These are phyloP conservation scores for Rachycentron canadum DNA, from an alignment of 2,797 vertebrate species.

Conservation along the genomic window DNA sequence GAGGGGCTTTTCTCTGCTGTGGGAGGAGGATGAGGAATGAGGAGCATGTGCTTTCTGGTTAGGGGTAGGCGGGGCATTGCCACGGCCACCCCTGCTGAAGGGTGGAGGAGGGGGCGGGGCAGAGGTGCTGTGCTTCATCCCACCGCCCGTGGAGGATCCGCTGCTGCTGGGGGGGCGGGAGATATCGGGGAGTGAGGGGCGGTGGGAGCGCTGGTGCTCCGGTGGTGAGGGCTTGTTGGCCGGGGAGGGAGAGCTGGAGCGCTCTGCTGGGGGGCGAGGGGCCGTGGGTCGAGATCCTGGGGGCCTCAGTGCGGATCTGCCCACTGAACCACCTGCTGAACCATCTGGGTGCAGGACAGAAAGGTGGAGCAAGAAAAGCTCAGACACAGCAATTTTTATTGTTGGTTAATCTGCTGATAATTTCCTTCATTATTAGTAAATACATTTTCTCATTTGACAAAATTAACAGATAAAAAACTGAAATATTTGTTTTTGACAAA, in stretches of 20 bases:
- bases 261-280: constrained; percentile 84
- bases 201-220: constrained; percentile 88
- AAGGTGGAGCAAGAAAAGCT: neutral
- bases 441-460: too few species aligned
- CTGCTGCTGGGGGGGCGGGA: constrained; percentile 81
- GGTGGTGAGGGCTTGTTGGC: constrained; percentile 77
- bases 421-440: too few species aligned
- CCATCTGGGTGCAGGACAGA: constrained; percentile 81
- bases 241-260: constrained; percentile 68
- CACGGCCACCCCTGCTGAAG: constrained; percentile 81
- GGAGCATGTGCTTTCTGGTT: constrained; percentile 69
- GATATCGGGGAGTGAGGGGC: constrained; percentile 93
- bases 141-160: constrained; percentile 74
- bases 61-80: constrained; percentile 81
- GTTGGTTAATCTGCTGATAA: too few species aligned
- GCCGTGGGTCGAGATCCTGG: constrained; percentile 87
- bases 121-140: constrained; percentile 83
- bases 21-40: constrained; percentile 72
- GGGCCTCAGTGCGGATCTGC: constrained; percentile 87
- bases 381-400: neutral
- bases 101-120: constrained; percentile 86
- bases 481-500: too few species aligned
- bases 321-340: constrained; percentile 83
- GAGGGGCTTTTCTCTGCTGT: constrained; percentile 92
- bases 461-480: too few species aligned